Conservation (phyloP, 2,888 invertebrate genomes). For the Cosmia trapezina region DNA sequence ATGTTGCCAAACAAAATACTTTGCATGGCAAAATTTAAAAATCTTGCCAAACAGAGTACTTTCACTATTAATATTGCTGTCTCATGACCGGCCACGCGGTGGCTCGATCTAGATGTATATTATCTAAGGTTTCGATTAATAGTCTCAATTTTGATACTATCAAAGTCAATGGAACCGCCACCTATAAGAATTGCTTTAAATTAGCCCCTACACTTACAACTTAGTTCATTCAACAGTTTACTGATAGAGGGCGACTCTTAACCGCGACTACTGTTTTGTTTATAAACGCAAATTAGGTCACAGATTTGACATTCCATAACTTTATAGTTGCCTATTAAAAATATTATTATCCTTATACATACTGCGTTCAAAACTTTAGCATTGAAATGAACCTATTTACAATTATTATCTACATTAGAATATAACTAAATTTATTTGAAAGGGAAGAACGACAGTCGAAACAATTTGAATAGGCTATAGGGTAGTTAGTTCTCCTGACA, state of each 20-base stretch:
- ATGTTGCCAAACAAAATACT: too few species aligned
- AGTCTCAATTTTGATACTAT: not conserved
- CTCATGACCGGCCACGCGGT: too few species aligned
- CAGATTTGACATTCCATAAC: not conserved
- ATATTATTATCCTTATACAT: not conserved
- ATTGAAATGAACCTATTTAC: not conserved
- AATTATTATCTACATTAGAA: not conserved
- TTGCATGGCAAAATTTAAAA: too few species aligned
- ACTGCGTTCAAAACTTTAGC: not conserved
- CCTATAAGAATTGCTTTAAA: slow-evolving; percentile 4
- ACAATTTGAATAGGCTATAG: not conserved
- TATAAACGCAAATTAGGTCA: not conserved
- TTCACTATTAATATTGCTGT: too few species aligned
- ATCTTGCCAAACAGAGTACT: too few species aligned
- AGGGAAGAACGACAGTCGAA: not conserved
- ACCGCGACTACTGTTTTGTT: not conserved
- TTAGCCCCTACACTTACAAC: not conserved
- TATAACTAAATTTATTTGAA: not conserved
- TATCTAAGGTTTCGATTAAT: too few species aligned
- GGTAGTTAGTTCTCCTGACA: not conserved
- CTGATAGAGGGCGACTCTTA: slow-evolving; percentile 3
- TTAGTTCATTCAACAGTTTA: not conserved
- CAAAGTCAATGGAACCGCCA: slow-evolving; percentile 2
- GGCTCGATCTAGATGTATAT: too few species aligned
- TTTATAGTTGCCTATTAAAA: not conserved